These are phyloP conservation scores for Drosophila auraria DNA, from an alignment of 1,140 invertebrate genomes.

Conservation along the genomic window DNA sequence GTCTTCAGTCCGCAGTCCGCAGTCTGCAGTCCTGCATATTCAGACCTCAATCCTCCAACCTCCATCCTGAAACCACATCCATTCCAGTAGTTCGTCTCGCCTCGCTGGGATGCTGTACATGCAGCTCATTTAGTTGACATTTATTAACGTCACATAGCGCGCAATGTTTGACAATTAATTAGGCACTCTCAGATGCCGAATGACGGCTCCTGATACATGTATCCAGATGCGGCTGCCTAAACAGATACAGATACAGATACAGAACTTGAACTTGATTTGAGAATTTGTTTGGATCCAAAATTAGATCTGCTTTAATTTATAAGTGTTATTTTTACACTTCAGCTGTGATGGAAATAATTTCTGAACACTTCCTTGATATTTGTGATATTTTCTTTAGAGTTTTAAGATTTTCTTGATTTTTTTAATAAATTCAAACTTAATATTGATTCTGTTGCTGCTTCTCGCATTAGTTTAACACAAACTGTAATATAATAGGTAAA, in stretches of 20 bases:
- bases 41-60: not conserved
- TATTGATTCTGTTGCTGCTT: too few species aligned
- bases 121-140: conserved; percentile 83
- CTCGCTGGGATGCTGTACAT: conserved; percentile 57
- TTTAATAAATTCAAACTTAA: not conserved
- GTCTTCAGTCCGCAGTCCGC: not conserved
- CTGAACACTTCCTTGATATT: too few species aligned
- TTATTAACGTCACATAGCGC: conserved; percentile 81
- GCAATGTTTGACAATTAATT: conserved; percentile 84
- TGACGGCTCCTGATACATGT: conserved; percentile 30
- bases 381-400: not conserved
- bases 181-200: conserved; percentile 61
- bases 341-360: not conserved
- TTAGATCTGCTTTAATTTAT: conserved; percentile 55
- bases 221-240: conserved; percentile 4
- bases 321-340: conserved; percentile 34
- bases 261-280: conserved; percentile 45
- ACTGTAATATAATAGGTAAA: not conserved
- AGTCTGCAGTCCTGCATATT: not conserved
- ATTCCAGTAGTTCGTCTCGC: conserved; percentile 49
- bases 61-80: conserved; percentile 27
- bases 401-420: not conserved
- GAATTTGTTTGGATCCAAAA: conserved; percentile 13
- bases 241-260: conserved; percentile 5
- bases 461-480: not conserved